These are phyloP conservation scores for Plutomurus gul DNA, from an alignment of 1,140 invertebrate genomes.

Conservation along the genomic window DNA sequence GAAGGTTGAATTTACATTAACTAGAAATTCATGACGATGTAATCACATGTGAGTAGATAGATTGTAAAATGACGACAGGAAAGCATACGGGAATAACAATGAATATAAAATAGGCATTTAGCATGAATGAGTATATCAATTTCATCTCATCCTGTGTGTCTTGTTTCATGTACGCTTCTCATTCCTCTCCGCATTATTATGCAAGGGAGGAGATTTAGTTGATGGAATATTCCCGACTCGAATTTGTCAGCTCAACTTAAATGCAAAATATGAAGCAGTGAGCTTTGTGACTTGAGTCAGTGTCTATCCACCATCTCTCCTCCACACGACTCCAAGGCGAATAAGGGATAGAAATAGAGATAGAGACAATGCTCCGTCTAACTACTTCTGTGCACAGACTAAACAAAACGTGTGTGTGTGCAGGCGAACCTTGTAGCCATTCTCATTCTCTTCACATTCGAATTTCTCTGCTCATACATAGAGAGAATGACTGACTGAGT, in stretches of 20 bases:
- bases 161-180: background rate
- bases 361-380: no score
- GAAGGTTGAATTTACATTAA: background rate
- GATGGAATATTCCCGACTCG: slow-evolving; percentile 13
- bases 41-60: background rate
- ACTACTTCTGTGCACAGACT: background rate
- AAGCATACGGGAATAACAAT: slow-evolving; percentile 36
- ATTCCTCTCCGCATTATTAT: background rate
- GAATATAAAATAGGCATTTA: slow-evolving; percentile 45
- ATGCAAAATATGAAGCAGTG: slow-evolving; percentile 7
- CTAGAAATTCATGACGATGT: background rate
- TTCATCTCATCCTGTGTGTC: slow-evolving; percentile 33
- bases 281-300: no score
- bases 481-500: background rate
- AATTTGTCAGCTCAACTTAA: background rate
- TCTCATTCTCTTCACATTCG: background rate
- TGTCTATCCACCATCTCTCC: no score
- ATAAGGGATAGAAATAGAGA: no score
- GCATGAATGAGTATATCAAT: slow-evolving; percentile 43
- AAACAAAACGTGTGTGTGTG: background rate
- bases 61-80: slow-evolving; percentile 20
- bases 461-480: background rate
- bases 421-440: background rate
- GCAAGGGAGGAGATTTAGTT: slow-evolving; percentile 14
- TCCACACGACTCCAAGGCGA: no score